Evolutionary conservation across 2,797 vertebrate species (phyloP), one percentile per base, ranked within the genome.

Genomic region (Sylvilagus floridanus): DNA sequence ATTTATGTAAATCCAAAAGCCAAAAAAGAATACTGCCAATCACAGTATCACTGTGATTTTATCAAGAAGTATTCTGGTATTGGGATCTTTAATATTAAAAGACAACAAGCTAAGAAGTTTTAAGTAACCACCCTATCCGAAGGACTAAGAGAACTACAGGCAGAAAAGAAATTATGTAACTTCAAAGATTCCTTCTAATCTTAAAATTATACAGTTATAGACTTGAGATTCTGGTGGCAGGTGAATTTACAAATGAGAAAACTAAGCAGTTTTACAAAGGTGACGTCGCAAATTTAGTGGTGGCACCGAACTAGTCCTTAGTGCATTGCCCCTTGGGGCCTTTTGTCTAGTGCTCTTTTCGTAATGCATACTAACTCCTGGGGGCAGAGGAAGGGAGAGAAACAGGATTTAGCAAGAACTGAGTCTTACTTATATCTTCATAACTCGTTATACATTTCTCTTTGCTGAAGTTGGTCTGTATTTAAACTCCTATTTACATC

Each of bases 131-230:
- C 72, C 11, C 60, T 71, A 47, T 85, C 54, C 57, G 54, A 95
- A 91, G 19, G 54, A 12, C 42, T 42, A 57, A 54, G 17, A 54
- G 17, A 54, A 16, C 12, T 13, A 54, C 12, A 54, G 19, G 42
- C 19, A 52, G 19, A 88, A 42, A 13, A 94, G 14, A 90, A 60
- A 52, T 47, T 22, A 86, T 4, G 87, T 14, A 90, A 81, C 22
- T 26, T 71, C 84, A 88, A 77, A 86, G 75, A 85, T 68, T 83
- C 28, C 32, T 66, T 57, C 72, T 50, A 84, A 90, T 91, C n/a
- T 85, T 88, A 86, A 84, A 88, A 81, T 52, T 35, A 79, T 17
- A 65, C 26, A 30, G 50, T 82, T 62, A 75, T 16, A 94, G 14
- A 65, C 73, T 73, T 84, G 37, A 92, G 78, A 77, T 62, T 79